These are phyloP conservation scores for Eupristina koningsbergeri DNA, from an alignment of 1,140 invertebrate species.

Conservation along the genomic window DNA sequence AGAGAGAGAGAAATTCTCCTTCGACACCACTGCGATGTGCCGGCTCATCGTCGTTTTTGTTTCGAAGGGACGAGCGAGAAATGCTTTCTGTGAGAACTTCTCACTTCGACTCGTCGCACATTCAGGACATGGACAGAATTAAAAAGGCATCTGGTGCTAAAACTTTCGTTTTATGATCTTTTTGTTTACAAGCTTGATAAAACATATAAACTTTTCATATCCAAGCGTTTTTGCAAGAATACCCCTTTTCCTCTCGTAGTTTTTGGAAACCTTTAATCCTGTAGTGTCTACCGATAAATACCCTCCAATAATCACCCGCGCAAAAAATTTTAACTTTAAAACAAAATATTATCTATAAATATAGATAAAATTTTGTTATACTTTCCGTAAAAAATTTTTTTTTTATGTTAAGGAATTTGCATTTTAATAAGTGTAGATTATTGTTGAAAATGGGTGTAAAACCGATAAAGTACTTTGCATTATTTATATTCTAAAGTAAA, in stretches of 20 bases:
- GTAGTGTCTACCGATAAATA: neutral
- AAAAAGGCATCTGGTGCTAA: conserved; percentile 56
- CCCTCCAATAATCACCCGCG: neutral
- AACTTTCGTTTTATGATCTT: conserved; percentile 30
- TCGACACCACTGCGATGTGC: neutral
- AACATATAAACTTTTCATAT: neutral
- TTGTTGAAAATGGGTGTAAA: too few species aligned
- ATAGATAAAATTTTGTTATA: too few species aligned
- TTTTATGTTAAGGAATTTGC: too few species aligned
- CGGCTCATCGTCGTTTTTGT: conserved; percentile 31
- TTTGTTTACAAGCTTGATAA: conserved; percentile 27
- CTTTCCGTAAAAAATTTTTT: too few species aligned
- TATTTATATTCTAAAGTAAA: too few species aligned
- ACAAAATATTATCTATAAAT: neutral
- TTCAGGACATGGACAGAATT: conserved; percentile 56
- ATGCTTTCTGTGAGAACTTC: conserved; percentile 64
- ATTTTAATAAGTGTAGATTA: too few species aligned
- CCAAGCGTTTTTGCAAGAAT: neutral
- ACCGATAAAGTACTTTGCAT: too few species aligned
- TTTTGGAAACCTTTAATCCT: neutral
- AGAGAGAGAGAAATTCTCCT: neutral
- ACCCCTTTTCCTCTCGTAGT: neutral
- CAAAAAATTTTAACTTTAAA: neutral
- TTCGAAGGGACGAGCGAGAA: conserved; percentile 49
- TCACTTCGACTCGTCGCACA: conserved; percentile 62